These are phyloP conservation scores for Hipposideros armiger DNA, from an alignment of 2,113 vertebrate genomes.

Conservation along the genomic window DNA sequence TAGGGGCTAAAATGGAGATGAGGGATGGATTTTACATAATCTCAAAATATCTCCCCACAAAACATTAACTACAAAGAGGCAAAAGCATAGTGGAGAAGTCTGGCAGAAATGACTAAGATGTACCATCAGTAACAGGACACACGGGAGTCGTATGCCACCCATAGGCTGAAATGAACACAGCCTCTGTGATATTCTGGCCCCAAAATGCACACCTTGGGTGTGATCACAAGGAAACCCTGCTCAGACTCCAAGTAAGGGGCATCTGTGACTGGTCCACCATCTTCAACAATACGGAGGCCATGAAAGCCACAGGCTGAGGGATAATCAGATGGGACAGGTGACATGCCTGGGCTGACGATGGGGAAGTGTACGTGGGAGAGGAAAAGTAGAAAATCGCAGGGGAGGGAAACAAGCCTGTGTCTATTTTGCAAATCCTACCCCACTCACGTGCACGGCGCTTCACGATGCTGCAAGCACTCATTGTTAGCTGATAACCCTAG, in stretches of 20 bases:
- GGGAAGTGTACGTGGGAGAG: background rate
- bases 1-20: background rate
- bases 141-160: fast-evolving
- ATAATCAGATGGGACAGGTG: background rate
- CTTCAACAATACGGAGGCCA: background rate
- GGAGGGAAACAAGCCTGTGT: background rate
- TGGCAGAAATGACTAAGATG: background rate
- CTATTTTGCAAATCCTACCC: background rate
- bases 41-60: background rate
- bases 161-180: background rate
- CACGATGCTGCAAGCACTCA: fast-evolving
- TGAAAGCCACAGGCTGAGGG: background rate
- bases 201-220: fast-evolving
- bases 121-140: background rate
- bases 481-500: fast-evolving
- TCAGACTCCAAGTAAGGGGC: background rate
- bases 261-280: background rate
- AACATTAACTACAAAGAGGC: background rate
- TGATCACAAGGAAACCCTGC: background rate
- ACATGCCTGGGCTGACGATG: background rate
- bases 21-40: background rate
- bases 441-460: too few species aligned
- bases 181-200: background rate
- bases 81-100: background rate
- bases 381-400: background rate